Base-by-base conservation (phyloP, 1,140 invertebrate species). In the Odontomachus brunneus region DNA sequence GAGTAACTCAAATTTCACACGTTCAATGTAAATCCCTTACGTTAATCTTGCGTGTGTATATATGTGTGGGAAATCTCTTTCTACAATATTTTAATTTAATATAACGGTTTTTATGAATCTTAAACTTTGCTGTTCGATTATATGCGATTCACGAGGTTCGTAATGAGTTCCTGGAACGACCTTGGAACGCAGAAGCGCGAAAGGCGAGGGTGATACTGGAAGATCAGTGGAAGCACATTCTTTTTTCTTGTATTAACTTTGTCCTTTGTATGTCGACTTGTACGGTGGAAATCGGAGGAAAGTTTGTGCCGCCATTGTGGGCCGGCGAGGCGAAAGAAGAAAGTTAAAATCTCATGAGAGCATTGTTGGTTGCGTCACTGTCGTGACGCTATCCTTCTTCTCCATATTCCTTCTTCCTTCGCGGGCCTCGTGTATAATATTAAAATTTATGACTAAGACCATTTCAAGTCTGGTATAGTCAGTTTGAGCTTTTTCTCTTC, bases 321-420 rank as follows among this genome's bases (percentile, higher is more conserved):
- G 67, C 60, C 78, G 60, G 73, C 55, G 65, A 26, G 80, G 62
- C 63, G 55, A 88, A 91, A 93, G 90, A 90, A 88, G 90, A 93
- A 93, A 93, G 91, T 92, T 90, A 90, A 91, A 92, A 91, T 88
- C 89, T 92, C 88, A 89, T 92, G 91, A 92, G 89, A 88, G 91
- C 88, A 93, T 92, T 91, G 92, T 92, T 90, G 89, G 92, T 92
- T 93, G 90, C 92, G 91, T 92, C 92, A 93, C 89, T 81, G 89
- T 84, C 82, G n/a, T 69, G 57, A n/a, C n/a, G 48, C 62, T 76
- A 89, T 83, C 26, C 55, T 38, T 76, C 26, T n/a, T 55, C 55
- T 60, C 11, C 51, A 53, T 55, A 51, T 84, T 22, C 55, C 24
- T 73, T 76, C 65, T 81, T 80, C 73, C 73, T 60, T 83, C 73